Evolutionary conservation across 1,140 invertebrate species (phyloP).

Genomic region (Heliconius eleuchia): DNA sequence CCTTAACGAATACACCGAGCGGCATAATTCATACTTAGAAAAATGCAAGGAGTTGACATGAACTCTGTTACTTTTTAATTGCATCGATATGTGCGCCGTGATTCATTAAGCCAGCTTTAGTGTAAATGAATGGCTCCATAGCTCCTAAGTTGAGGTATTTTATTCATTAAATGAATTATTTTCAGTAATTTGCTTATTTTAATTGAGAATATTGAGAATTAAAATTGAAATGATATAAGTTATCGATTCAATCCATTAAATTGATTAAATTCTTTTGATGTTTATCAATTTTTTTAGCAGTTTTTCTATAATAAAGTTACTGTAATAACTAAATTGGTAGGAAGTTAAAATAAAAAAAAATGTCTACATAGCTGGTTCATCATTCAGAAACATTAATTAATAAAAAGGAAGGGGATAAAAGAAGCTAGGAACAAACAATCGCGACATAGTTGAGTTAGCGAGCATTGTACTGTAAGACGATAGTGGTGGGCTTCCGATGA

Average conservation of each 20-base stretch:
- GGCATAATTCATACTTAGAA: conserved; percentile 80
- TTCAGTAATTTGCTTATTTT: not conserved
- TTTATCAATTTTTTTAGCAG: not conserved
- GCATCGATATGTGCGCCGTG: conserved; percentile 36
- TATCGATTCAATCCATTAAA: not conserved
- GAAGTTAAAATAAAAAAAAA: not conserved
- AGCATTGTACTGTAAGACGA: conserved; percentile 44
- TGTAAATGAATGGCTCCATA: not conserved
- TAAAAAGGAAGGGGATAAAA: conserved; percentile 44
- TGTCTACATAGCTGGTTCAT: not conserved
- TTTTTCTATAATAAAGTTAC: not conserved
- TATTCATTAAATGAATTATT: not conserved
- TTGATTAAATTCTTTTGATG: not conserved
- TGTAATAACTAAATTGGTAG: not conserved
- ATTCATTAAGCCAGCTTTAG: not conserved
- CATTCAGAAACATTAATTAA: conserved; percentile 46
- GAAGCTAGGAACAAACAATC: conserved; percentile 46
- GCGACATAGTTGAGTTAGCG: conserved; percentile 46
- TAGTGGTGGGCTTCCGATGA: conserved; percentile 33
- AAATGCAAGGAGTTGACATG: conserved; percentile 77
- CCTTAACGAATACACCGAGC: conserved; percentile 80
- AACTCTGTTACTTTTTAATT: conserved; percentile 58
- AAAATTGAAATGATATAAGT: not conserved
- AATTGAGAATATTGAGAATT: not conserved
- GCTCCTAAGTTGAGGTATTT: not conserved